Evolutionary conservation across 2,888 invertebrate species (phyloP).

Genomic region (Seira sanloemensis): DNA sequence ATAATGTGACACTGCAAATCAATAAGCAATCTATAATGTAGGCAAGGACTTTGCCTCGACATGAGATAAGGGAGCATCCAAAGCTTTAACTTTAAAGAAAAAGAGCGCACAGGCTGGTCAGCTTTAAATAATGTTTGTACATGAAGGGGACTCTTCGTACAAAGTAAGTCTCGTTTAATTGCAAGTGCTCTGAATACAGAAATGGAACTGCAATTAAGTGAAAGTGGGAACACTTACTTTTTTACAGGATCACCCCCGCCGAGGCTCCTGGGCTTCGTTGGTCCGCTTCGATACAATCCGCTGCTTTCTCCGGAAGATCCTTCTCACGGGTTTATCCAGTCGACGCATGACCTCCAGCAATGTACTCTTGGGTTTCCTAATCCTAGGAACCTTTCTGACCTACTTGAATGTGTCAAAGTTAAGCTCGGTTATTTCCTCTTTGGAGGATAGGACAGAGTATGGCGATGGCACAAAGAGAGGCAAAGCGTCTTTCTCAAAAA

Average conservation of each 20-base stretch:
- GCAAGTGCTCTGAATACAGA: background rate
- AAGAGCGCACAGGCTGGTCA: too few relatives aligned
- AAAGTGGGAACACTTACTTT: background rate
- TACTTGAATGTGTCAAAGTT: slow-evolving; percentile 48
- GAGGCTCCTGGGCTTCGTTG: slow-evolving; percentile 14
- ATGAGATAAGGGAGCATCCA: too few relatives aligned
- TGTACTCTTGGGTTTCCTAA: slow-evolving; percentile 31
- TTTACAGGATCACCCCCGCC: slow-evolving; percentile 37
- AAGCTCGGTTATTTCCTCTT: background rate
- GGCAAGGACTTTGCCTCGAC: too few relatives aligned
- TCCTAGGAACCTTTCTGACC: slow-evolving; percentile 47
- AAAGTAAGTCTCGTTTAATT: slow-evolving; percentile 18
- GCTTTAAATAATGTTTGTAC: slow-evolving; percentile 26
- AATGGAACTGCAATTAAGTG: too few relatives aligned
- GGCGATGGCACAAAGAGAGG: background rate
- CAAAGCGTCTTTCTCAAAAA: slow-evolving; percentile 25
- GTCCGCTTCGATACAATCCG: slow-evolving; percentile 21
- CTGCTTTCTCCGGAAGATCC: slow-evolving; percentile 32
- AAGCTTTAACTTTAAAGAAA: too few relatives aligned
- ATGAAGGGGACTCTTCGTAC: slow-evolving; percentile 29
- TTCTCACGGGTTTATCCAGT: slow-evolving; percentile 15
- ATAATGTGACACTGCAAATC: too few relatives aligned
- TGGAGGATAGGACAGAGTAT: background rate
- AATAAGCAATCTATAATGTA: too few relatives aligned
- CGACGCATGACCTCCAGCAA: slow-evolving; percentile 54